Conservation (phyloP, 1,140 invertebrate species). For the Drosophila ambigua region DNA sequence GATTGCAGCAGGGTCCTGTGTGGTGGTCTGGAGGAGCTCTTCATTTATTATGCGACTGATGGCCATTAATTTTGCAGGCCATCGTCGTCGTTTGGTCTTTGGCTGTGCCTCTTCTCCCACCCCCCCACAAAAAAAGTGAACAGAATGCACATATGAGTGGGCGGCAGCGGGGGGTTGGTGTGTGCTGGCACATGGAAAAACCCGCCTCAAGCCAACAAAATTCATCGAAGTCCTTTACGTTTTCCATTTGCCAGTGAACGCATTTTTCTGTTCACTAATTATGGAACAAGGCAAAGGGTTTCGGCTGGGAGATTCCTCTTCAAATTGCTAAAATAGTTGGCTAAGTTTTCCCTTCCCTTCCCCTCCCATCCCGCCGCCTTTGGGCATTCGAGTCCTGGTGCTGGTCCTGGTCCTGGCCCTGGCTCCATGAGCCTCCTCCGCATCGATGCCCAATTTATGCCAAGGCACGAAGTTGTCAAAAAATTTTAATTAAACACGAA, state of each 20-base stretch:
- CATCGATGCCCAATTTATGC: conserved; percentile 71
- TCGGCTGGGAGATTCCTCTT: conserved; percentile 24
- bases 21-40: conserved; percentile 33
- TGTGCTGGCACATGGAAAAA: conserved; percentile 9
- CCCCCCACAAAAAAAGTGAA: neutral
- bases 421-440: conserved; percentile 1
- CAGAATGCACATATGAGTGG: neutral
- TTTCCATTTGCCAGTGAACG: neutral
- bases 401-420: no score
- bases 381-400: conserved; percentile 1
- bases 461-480: conserved; percentile 67
- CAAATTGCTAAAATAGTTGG: conserved; percentile 76
- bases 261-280: conserved; percentile 41
- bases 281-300: conserved; percentile 20
- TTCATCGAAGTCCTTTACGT: conserved; percentile 3
- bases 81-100: conserved; percentile 6
- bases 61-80: conserved; percentile 74
- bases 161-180: conserved; percentile 12
- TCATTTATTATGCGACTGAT: conserved; percentile 82
- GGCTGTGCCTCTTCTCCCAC: no score
- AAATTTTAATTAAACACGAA: conserved; percentile 70
- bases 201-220: neutral
- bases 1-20: no score
- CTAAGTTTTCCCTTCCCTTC: conserved; percentile 30
- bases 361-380: neutral